Evolutionary conservation across 2,797 vertebrate species (phyloP).

Genomic region (Scyliorhinus canicula): DNA sequence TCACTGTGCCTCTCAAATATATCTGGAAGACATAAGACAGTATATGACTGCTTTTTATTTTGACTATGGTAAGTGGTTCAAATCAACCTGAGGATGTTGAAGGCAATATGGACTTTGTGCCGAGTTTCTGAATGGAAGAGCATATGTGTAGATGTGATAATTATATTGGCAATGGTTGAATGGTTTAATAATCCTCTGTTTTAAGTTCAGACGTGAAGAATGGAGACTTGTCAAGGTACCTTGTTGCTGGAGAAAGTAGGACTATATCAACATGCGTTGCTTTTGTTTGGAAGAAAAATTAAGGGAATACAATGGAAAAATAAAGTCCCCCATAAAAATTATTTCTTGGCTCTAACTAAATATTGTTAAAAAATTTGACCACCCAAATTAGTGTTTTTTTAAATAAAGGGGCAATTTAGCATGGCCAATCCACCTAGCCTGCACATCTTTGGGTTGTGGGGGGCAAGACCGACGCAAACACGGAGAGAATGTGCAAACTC

Average conservation of each 20-base stretch:
- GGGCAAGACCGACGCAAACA: too few species aligned
- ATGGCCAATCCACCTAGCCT: too few species aligned
- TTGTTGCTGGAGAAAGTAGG: neutral
- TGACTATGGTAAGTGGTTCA: neutral
- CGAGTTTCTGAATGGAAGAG: neutral
- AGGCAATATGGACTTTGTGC: too few species aligned
- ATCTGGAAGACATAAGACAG: too few species aligned
- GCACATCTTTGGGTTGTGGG: too few species aligned
- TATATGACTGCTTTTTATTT: too few species aligned
- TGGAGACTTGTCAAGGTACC: neutral
- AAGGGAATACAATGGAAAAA: neutral
- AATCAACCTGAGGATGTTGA: neutral
- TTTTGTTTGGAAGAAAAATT: neutral
- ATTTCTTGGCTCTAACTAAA: too few species aligned
- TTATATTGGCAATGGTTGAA: neutral
- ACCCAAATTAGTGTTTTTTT: too few species aligned
- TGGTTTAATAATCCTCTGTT: neutral
- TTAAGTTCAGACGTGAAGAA: neutral
- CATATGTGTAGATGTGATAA: neutral
- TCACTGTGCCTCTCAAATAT: too few species aligned
- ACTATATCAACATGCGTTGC: neutral
- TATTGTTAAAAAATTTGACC: too few species aligned
- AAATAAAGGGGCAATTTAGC: too few species aligned
- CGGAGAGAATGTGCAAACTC: too few species aligned
- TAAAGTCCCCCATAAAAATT: neutral